Evolutionary conservation across 2,888 invertebrate genomes (phyloP), one percentile per base, ranked within the genome.

Genomic region (Sphaeridia pumilis): DNA sequence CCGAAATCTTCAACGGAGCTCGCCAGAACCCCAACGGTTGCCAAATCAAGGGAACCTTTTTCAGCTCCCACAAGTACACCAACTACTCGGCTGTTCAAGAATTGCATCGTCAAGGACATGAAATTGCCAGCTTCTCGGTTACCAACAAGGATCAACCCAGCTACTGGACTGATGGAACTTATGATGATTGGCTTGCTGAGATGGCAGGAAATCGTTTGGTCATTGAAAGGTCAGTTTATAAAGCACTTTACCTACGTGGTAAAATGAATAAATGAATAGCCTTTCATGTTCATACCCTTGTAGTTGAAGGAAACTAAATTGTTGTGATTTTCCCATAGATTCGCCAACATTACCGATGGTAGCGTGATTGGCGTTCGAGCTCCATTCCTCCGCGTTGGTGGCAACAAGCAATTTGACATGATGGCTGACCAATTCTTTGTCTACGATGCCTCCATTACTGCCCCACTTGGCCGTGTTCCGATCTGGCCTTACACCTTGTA

Each of bases 401-500:
- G 93, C 46, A 90, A 93, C 75, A 88, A 89, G 71, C 92, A 92
- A 73, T 94, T 93, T 74, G 86, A 89, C 72, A 93, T 93, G 90
- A 92, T 94, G 92, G 82, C 85, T 52, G 89, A 92, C 71, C 87
- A 92, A 57, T 60, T 58, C 45, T 93, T 93, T 79, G 75, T 88
- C 43, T 95, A 94, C 70, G 94, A 95, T 72, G 90, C 92, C 38
- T 92, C 93, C 46, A 90, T 94, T 70, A 89, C 90, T 0, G 88
- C 90, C 2, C 87, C 90, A 1, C 75, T 90, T 38, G 85, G 84
- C 7, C 87, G 89, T 69, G 88, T 88, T 20, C 92, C 92, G 53
- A 80, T 90, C 65, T 95, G 95, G 95, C 95, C 95, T 3, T 95
- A 95, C 77, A 95, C 94, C 52, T 85, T 95, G 82, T 93, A 94